phyloP scores from a whole-genome alignment of 2,797 vertebrate genomes.

The Pristis pectinata region DNA sequence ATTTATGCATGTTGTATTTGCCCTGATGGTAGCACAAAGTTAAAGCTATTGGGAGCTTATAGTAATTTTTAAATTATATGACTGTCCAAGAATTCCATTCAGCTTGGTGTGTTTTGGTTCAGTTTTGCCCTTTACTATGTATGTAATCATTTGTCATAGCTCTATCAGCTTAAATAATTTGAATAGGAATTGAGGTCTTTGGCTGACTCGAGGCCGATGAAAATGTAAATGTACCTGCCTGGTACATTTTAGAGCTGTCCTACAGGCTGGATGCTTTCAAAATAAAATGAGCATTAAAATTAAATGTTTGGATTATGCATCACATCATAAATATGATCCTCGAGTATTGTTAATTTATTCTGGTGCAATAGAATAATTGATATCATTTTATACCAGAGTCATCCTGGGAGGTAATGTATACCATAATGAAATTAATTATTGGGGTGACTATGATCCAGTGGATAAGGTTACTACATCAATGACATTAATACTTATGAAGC shows the following conservation, averaged over 20 bases:
- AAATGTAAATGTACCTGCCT: not conserved
- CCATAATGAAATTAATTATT: not conserved
- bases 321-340: not conserved
- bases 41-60: not conserved
- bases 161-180: not conserved
- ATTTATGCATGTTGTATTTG: not conserved
- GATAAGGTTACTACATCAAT: not conserved
- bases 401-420: not conserved
- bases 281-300: not conserved
- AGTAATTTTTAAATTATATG: not conserved
- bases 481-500: not conserved
- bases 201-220: not conserved
- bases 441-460: no score
- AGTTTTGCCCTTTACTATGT: not conserved
- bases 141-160: not conserved
- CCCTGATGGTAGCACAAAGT: not conserved
- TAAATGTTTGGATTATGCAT: not conserved
- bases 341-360: not conserved
- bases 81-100: not conserved
- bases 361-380: not conserved
- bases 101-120: not conserved
- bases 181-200: not conserved
- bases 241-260: not conserved
- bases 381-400: not conserved
- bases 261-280: not conserved